Conservation (phyloP, 2,888 invertebrate genomes). For the Melieria picta region DNA sequence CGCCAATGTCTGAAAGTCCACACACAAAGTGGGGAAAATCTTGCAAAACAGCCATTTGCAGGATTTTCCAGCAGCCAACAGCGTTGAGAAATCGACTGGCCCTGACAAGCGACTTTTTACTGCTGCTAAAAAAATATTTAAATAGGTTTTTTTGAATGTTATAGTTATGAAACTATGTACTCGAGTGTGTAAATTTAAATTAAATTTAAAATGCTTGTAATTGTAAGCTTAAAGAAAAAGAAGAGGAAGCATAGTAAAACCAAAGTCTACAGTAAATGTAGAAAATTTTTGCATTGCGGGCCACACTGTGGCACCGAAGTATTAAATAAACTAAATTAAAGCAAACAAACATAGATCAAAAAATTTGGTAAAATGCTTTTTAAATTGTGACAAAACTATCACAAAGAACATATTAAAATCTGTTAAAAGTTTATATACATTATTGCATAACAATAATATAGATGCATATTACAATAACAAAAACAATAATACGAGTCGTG, state of each 20-base stretch:
- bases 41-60: conserved; percentile 43
- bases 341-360: no score
- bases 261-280: conserved; percentile 13
- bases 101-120: not conserved
- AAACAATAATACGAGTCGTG: no score
- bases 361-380: no score
- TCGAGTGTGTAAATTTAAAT: not conserved
- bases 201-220: conserved; percentile 32
- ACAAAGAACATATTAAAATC: no score
- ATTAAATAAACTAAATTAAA: no score
- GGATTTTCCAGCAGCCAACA: conserved; percentile 26
- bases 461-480: no score
- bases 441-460: no score
- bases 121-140: not conserved
- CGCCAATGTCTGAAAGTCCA: no score
- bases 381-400: no score
- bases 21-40: conserved; percentile 21
- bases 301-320: no score
- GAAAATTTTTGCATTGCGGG: not conserved
- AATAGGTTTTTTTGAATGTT: not conserved
- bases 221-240: not conserved
- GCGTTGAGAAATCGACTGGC: no score
- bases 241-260: not conserved
- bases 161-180: not conserved
- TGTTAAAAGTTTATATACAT: no score